phyloP scores from a whole-genome alignment of 1,140 invertebrate genomes.

The Drosophila bocki region DNA sequence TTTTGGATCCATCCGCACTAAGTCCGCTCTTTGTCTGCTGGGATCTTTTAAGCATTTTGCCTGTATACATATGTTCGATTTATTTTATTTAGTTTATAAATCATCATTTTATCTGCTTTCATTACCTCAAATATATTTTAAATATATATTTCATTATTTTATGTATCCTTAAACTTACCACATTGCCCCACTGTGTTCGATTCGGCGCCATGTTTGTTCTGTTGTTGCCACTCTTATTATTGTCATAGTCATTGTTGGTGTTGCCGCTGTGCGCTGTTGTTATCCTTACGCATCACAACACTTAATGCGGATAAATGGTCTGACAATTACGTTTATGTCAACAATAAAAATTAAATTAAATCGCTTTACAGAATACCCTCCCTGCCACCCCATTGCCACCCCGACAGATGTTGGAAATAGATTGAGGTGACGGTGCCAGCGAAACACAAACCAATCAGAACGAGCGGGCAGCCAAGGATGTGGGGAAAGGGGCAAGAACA shows the following conservation, averaged over 20 bases:
- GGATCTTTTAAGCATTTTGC: too few species aligned
- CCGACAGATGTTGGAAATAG: constrained; percentile 77
- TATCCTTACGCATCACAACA: constrained; percentile 82
- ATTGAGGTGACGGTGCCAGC: constrained; percentile 56
- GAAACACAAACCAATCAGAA: constrained; percentile 66
- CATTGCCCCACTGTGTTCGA: constrained; percentile 40
- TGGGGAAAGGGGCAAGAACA: background rate
- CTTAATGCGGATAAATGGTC: constrained; percentile 84
- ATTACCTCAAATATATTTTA: background rate
- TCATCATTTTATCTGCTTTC: too few species aligned
- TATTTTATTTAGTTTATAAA: too few species aligned
- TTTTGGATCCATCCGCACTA: too few species aligned
- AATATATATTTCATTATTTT: background rate
- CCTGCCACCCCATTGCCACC: constrained; percentile 22
- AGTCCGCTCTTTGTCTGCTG: too few species aligned
- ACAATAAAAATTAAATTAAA: constrained; percentile 84
- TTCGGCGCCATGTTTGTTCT: constrained; percentile 63
- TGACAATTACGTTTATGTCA: constrained; percentile 85
- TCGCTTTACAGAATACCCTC: constrained; percentile 72
- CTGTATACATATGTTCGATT: too few species aligned
- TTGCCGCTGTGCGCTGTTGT: constrained; percentile 52
- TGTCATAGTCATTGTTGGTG: constrained; percentile 52
- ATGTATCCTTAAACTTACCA: background rate
- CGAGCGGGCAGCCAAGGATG: background rate
- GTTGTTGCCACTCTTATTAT: constrained; percentile 59